Conservation (phyloP, 2,113 vertebrate genomes). For the Edolisoma coerulescens region DNA sequence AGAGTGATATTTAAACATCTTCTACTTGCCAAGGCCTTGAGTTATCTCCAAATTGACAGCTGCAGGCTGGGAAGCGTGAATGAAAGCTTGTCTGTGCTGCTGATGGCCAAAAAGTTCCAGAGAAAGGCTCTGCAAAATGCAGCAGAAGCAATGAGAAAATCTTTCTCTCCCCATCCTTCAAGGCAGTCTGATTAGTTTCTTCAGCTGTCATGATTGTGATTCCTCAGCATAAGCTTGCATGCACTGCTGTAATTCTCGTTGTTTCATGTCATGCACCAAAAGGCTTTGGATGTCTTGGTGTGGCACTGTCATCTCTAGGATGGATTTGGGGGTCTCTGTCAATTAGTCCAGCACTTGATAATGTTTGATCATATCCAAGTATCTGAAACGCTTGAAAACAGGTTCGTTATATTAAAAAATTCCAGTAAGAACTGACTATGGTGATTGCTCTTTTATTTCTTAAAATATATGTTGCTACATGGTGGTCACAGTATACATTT, state of each 20-base stretch:
- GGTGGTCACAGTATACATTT: background rate
- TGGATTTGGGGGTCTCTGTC: slow-evolving; percentile 63
- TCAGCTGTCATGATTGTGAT: background rate
- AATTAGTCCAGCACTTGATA: slow-evolving; percentile 81
- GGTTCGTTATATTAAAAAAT: slow-evolving; percentile 23
- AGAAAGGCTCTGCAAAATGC: slow-evolving; percentile 58
- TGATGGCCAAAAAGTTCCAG: slow-evolving; percentile 83
- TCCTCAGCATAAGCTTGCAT: background rate
- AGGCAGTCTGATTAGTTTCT: background rate
- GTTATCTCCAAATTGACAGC: slow-evolving; percentile 87
- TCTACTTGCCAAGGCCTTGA: slow-evolving; percentile 79
- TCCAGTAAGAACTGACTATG: background rate
- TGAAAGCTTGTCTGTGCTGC: slow-evolving; percentile 82
- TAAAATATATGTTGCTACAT: background rate
- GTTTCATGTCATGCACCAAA: background rate
- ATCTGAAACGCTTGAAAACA: slow-evolving; percentile 71
- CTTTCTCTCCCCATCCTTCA: background rate
- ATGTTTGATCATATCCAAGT: slow-evolving; percentile 79
- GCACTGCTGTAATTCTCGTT: background rate
- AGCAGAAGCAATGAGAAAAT: background rate
- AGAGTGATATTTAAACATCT: slow-evolving; percentile 88
- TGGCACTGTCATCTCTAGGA: background rate
- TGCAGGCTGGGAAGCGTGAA: slow-evolving; percentile 85
- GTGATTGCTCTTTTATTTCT: background rate
- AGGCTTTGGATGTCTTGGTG: background rate